Base-by-base conservation (phyloP, 1,140 invertebrate species). In the Pogonus chalceus region DNA sequence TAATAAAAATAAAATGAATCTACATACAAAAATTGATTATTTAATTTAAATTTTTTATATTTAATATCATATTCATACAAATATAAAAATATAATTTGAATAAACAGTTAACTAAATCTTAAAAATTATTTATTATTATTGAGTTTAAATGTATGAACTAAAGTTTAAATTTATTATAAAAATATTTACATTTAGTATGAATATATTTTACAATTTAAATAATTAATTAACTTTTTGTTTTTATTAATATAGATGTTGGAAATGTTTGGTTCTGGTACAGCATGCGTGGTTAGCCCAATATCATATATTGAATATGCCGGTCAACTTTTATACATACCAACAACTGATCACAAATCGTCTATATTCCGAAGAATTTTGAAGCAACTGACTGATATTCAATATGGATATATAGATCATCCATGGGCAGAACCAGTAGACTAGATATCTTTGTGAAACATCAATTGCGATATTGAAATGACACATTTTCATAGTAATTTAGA, bases 221-320 rank as follows among this genome's bases (percentile, higher is more conserved):
- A 35, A 51, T 57, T 0, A 23, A 35, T 16, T 22, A 14, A 35
- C 35, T 53, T 51, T 55, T 60, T 57, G 57, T 60, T 60, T 54
- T 67, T n/a, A n/a, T n/a, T n/a, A n/a, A n/a, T 76, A 14, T 70
- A 96, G 92, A 69, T 98, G 47, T 65, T 95, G 56, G 94, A 98
- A 74, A 77, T 96, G 62, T 98, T 98, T 75, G 94, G 93, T 39
- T 80, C 90, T 47, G 95, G 95, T 51, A 98, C 95, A 18, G 95
- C 95, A 0, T 92, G 90, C 61, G 78, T 94, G 46, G 84, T 98
- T 1, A 93, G 88, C 66, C 95, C 95, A 1, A 82, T 98, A 35
- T 84, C 83, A 23, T 76, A 79, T 23, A 90, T 98, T 51, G 76
- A 82, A 31, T 94, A 85, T 67, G 51, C 83, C 55, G 83, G 77